Evolutionary conservation across 2,888 invertebrate genomes (phyloP).

Genomic region (Bruchidius siliquastri): DNA sequence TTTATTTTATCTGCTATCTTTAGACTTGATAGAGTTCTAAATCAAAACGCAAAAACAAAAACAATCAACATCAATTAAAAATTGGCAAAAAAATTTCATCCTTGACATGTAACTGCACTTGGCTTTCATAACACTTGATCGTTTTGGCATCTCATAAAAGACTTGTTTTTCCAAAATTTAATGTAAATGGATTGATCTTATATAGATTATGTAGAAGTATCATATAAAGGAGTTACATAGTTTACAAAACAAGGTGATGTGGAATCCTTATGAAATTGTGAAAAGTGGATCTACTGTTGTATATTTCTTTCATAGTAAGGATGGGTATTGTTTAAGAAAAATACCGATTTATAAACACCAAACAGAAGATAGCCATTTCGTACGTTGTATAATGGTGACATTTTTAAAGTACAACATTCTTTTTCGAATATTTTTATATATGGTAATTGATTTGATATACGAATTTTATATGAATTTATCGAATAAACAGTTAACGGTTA

Average conservation of each 20-base stretch:
- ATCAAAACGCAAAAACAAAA: too few species aligned
- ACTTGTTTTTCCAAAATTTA: too few species aligned
- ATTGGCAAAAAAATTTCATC: too few species aligned
- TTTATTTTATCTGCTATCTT: too few species aligned
- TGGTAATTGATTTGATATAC: slow-evolving; percentile 27
- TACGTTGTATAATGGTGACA: slow-evolving; percentile 10
- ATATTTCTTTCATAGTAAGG: background rate
- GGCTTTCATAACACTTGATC: too few species aligned
- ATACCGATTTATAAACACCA: slow-evolving; percentile 16
- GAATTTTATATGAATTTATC: slow-evolving; percentile 21
- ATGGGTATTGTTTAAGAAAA: background rate
- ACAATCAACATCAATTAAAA: too few species aligned
- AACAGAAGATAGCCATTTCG: slow-evolving; percentile 14
- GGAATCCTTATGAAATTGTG: background rate
- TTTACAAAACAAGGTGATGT: background rate
- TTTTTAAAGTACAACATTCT: slow-evolving; percentile 26
- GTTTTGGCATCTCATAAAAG: too few species aligned
- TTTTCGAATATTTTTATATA: slow-evolving; percentile 28
- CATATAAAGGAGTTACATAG: background rate
- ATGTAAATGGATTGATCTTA: too few species aligned
- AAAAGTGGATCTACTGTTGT: background rate
- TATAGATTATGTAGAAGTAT: too few species aligned
- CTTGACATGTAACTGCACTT: too few species aligned
- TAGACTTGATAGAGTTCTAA: too few species aligned
- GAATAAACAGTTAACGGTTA: slow-evolving; percentile 10